These are phyloP conservation scores for Acrossocheilus wenchowensis DNA, from an alignment of 2,797 vertebrate genomes.

Conservation along the genomic window DNA sequence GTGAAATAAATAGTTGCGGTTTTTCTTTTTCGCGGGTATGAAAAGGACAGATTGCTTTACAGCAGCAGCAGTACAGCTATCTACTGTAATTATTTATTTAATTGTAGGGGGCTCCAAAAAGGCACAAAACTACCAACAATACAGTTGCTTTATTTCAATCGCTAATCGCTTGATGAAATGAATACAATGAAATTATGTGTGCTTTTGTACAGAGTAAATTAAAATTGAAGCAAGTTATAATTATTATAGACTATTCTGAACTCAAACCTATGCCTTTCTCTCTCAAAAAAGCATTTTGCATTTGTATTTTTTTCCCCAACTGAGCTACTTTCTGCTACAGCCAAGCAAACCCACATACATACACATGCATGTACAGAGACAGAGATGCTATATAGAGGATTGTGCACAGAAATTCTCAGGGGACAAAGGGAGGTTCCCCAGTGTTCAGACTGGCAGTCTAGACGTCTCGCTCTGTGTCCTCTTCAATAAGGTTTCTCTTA, in stretches of 20 bases:
- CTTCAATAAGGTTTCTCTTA: conserved; percentile 61
- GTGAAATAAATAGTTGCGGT: too few species aligned
- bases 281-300: too few species aligned
- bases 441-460: conserved; percentile 40
- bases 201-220: not conserved
- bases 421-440: not conserved
- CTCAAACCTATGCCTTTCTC: not conserved
- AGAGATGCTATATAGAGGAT: not conserved
- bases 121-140: not conserved
- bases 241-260: not conserved
- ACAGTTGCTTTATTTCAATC: not conserved
- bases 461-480: conserved; percentile 55
- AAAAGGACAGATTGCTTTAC: too few species aligned
- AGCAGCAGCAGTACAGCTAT: too few species aligned
- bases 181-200: not conserved
- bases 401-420: conserved; percentile 20
- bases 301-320: not conserved
- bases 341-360: not conserved
- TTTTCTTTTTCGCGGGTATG: too few species aligned
- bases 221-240: not conserved
- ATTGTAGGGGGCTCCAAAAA: not conserved
- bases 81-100: not conserved
- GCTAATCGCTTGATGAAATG: not conserved
- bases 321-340: not conserved
- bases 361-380: not conserved